A percentile compares a stretch with the other conserved stretches of the same genome.
These are phyloP conservation scores for Phalanger gymnotis DNA, from an alignment of 2,797 vertebrate genomes.

Conservation along the genomic window DNA sequence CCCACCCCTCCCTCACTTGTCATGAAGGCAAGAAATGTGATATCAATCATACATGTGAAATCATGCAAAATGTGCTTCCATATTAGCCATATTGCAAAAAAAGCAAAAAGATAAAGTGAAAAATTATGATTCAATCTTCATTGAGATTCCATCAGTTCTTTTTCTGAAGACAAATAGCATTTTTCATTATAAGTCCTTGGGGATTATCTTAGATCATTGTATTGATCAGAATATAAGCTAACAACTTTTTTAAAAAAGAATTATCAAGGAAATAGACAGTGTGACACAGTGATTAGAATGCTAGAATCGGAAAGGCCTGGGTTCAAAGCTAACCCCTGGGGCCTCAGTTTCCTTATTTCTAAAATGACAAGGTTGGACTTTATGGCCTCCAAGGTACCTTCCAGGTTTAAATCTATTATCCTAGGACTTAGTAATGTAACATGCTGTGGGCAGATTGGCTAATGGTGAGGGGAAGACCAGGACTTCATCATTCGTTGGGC, in stretches of 20 bases:
- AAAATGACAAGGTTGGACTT: neutral
- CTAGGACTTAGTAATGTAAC: slow-evolving; percentile 38
- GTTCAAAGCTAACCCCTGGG: neutral
- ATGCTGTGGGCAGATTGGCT: slow-evolving; percentile 34
- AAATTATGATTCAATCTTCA: neutral
- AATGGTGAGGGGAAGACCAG: slow-evolving; percentile 36
- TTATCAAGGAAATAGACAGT: neutral
- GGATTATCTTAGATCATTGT: neutral
- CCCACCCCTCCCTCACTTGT: neutral
- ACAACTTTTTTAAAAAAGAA: neutral
- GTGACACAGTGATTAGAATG: neutral
- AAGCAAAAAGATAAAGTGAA: neutral
- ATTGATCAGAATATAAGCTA: neutral
- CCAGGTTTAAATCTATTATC: neutral
- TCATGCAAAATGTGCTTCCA: neutral
- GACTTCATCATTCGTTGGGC: slow-evolving; percentile 62
- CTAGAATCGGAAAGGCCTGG: neutral
- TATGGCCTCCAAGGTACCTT: neutral
- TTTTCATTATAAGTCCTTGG: neutral
- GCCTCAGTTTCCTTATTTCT: neutral
- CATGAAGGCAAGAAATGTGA: neutral
- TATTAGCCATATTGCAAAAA: neutral
- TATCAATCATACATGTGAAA: neutral
- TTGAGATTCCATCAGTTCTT: neutral
- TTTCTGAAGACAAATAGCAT: neutral